Evolutionary conservation across 2,888 invertebrate species (phyloP).

Genomic region (Idaea dimidiata): DNA sequence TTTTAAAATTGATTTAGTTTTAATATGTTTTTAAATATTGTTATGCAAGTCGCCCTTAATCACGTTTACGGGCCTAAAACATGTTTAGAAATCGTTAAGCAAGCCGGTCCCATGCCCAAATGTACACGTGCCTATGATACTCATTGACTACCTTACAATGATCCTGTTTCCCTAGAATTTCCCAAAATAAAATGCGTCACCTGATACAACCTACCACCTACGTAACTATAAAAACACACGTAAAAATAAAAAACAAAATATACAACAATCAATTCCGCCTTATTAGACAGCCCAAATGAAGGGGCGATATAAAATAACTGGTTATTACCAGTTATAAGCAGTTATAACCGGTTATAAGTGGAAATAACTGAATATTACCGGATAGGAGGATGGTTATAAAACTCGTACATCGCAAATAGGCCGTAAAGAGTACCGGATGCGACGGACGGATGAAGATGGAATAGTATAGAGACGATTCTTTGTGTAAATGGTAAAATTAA

Average conservation of each 20-base stretch:
- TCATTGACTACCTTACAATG: neutral
- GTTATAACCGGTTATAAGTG: conserved; percentile 48
- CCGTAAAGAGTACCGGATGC: conserved; percentile 65
- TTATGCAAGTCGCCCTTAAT: no score
- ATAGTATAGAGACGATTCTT: conserved; percentile 10
- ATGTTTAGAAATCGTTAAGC: no score
- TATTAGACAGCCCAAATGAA: conserved; percentile 1
- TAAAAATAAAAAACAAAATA: neutral
- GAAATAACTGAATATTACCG: conserved; percentile 45
- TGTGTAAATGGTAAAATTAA: neutral
- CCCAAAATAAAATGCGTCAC: no score
- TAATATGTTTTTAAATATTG: no score
- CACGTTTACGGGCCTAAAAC: no score
- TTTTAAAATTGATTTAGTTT: no score
- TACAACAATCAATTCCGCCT: conserved; percentile 1
- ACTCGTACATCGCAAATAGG: conserved; percentile 69
- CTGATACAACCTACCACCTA: neutral
- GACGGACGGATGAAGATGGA: conserved; percentile 37
- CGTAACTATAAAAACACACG: neutral
- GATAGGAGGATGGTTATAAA: conserved; percentile 51
- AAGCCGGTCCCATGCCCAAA: no score
- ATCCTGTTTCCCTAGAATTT: no score
- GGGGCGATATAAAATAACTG: conserved; percentile 3
- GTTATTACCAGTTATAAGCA: conserved; percentile 11
- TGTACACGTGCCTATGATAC: no score